Evolutionary conservation across 2,888 invertebrate species (phyloP), one percentile per base, ranked within the genome.

Genomic region (Formica aserva): DNA sequence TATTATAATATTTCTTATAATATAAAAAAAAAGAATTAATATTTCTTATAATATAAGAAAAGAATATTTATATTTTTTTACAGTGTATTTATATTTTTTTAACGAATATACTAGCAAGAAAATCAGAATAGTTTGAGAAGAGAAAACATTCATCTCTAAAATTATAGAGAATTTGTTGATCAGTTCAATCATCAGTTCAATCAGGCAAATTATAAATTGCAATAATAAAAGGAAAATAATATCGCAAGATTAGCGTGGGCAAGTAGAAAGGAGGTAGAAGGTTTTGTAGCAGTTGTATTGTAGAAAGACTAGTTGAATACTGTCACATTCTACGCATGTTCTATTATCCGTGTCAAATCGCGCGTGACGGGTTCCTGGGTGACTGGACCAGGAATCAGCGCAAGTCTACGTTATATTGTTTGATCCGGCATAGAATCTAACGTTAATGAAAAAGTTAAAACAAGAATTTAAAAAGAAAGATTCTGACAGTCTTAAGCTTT

Each of bases 311-410:
- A 45, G 67, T 57, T 78, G 2, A 5, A 4, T 62, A 35, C 22
- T 41, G 13, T 13, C 32, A 32, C 32, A 22, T 78, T 69, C 57
- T 78, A 69, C 5, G 32, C 18, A 35, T 41, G 18, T 67, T 6
- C 45, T 62, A 69, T 80, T 80, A 80, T 80, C 18, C 57, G 22
- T 35, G 35, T 62, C 35, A 80, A 80, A 60, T 71, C 78, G 13
- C 2, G 45, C 45, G 78, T 80, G n/a, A 78, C 78, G 69, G 60
- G 32, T 67, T 77, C 29, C 22, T 66, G 32, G 15, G 57, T 67
- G 22, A 80, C 26, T 45, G 35, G 9, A 69, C 32, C 57, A 69
- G 60, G 15, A 67, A 67, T 67, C n/a, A 1, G 4, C 18, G 26
- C n/a, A 38, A 13, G n/a, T 66, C 6, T 41, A 11, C 26, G 1